Conservation (phyloP, 2,113 vertebrate genomes). For the Ceyx cyanopectus region DNA sequence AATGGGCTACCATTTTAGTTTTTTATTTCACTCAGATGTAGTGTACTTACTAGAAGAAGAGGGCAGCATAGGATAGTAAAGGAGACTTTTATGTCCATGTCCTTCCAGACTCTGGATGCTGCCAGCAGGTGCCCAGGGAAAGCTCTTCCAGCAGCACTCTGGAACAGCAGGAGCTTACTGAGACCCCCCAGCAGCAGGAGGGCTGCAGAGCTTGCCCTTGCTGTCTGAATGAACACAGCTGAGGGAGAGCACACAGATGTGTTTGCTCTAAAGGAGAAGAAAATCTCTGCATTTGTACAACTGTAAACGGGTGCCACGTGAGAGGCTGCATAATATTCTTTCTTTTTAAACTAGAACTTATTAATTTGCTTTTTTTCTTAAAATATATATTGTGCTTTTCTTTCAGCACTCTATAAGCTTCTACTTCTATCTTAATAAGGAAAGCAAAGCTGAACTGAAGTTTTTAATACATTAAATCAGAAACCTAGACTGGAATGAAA, state of each 20-base stretch:
- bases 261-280: neutral
- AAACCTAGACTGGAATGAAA: slow-evolving; percentile 68
- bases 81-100: neutral
- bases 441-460: slow-evolving; percentile 19
- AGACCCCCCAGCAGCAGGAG: neutral
- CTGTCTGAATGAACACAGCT: neutral
- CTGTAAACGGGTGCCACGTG: neutral
- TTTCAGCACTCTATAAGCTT: neutral
- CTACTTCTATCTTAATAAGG: slow-evolving; percentile 25
- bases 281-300: neutral
- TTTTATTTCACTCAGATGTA: neutral
- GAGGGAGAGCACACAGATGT: neutral
- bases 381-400: neutral
- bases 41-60: neutral
- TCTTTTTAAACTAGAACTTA: slow-evolving; percentile 14
- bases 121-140: neutral
- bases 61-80: neutral
- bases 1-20: neutral
- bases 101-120: neutral
- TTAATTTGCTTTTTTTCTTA: neutral
- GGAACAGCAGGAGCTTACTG: neutral
- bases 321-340: neutral
- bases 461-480: slow-evolving; percentile 60
- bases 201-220: neutral
- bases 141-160: neutral